A percentile compares a stretch with the other conserved stretches of the same genome.
phyloP scores from a whole-genome alignment of 1,140 invertebrate genomes.

The Drosophila bipectinata region DNA sequence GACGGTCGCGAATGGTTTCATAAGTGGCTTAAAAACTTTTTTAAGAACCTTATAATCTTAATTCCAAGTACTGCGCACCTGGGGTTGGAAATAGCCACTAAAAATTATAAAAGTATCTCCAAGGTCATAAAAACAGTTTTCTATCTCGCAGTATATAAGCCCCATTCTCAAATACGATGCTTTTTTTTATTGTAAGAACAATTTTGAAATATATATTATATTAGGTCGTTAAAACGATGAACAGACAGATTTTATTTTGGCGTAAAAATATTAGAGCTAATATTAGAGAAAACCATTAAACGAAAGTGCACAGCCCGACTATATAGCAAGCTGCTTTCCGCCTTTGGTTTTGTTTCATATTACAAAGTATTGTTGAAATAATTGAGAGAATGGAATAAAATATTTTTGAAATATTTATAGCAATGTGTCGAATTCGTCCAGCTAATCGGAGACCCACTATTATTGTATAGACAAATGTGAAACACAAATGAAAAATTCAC shows the following conservation, averaged over 20 bases:
- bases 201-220: neutral
- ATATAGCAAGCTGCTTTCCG: neutral
- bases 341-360: neutral
- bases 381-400: neutral
- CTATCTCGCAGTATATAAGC: too few relatives aligned
- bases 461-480: slow-evolving; percentile 1
- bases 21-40: neutral
- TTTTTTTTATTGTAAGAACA: neutral
- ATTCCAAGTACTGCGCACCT: neutral
- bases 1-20: neutral
- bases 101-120: neutral
- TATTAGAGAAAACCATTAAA: neutral
- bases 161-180: too few relatives aligned
- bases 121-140: neutral
- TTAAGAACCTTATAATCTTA: neutral
- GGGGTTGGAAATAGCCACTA: neutral
- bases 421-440: slow-evolving; percentile 19
- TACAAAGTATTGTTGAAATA: slow-evolving; percentile 6
- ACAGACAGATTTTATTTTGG: neutral
- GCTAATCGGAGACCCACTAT: slow-evolving; percentile 12
- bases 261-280: neutral
- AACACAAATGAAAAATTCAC: slow-evolving; percentile 21
- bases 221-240: neutral
- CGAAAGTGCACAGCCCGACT: neutral
- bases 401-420: slow-evolving; percentile 23